Evolutionary conservation across 1,140 invertebrate species (phyloP), one percentile per base, ranked within the genome.

Genomic region (Brachionus asplanchnoidis): DNA sequence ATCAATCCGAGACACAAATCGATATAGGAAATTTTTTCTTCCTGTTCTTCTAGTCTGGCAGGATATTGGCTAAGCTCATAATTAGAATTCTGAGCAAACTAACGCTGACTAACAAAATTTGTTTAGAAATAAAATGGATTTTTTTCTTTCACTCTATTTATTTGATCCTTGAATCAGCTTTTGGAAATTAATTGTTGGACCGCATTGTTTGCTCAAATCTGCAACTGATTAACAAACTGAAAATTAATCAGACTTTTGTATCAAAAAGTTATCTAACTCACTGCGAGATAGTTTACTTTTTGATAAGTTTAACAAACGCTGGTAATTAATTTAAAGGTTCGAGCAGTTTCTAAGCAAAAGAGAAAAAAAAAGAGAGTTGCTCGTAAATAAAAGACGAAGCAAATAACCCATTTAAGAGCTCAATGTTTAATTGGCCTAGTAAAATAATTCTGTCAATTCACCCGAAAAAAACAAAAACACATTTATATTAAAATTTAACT

Each of bases 211-310:
- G 44, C 17, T 23, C 53, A 23, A 60, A 26, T 60, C 53, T 60
- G 53, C 53, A 8, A 60, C 20, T 60, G 53, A 60, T 60, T 60
- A 60, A 23, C 32, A 36, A 60, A 9, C 44, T 46, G 5, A 60
- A 60, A 60, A 9, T 53, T 60, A 60, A 60, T 60, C 53, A 60
- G 53, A 60, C n/a, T 60, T 46, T 60, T 60, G 53, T 60, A 60
- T 60, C 53, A 60, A 60, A 60, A 60, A 60, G 53, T 60, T 60
- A 60, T 60, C 53, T 60, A 60, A 60, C 53, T 60, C 53, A 60
- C 53, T 60, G 53, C 53, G 20, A 60, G 53, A 60, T 60, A 60
- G 53, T 60, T 60, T 60, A 26, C 53, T 23, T 20, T 60, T 60
- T 60, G 8, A 23, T 60, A 60, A 60, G 53, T 60, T 60, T 60